Conservation (phyloP, 2,797 vertebrate genomes). For the Tragopan temminckii region DNA sequence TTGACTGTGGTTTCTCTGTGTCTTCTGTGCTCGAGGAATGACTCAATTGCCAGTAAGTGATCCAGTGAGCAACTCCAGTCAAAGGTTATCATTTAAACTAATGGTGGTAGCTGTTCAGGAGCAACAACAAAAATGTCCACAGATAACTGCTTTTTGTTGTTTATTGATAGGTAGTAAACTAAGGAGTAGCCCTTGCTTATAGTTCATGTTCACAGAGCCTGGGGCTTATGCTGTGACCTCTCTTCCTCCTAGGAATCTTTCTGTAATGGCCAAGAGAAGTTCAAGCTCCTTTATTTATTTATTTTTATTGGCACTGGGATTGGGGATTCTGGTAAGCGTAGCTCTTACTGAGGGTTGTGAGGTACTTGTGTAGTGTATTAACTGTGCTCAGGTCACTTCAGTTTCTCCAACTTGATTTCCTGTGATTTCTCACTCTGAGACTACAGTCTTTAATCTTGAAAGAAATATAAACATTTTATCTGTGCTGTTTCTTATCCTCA, state of each 20-base stretch:
- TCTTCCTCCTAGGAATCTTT: neutral
- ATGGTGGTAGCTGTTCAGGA: neutral
- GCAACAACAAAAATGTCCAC: neutral
- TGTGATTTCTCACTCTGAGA: neutral
- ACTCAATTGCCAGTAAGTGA: neutral
- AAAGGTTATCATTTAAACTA: neutral
- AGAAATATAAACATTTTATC: neutral
- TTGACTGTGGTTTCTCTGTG: rapidly evolving
- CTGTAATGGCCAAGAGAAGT: neutral
- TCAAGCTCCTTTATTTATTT: neutral
- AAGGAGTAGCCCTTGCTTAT: neutral
- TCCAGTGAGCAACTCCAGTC: neutral
- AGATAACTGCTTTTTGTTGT: neutral
- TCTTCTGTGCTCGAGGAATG: neutral
- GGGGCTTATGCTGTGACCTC: neutral
- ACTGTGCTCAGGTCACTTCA: rapidly evolving
- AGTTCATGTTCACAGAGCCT: rapidly evolving
- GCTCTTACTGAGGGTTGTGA: neutral
- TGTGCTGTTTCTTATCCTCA: neutral
- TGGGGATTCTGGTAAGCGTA: rapidly evolving
- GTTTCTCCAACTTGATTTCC: rapidly evolving
- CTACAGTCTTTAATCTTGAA: neutral
- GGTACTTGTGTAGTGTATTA: rapidly evolving
- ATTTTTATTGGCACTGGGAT: neutral
- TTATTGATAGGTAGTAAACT: neutral